Evolutionary conservation across 1,140 invertebrate species (phyloP), one percentile per base, ranked within the genome.

Genomic region (Hesperophylax magnus): DNA sequence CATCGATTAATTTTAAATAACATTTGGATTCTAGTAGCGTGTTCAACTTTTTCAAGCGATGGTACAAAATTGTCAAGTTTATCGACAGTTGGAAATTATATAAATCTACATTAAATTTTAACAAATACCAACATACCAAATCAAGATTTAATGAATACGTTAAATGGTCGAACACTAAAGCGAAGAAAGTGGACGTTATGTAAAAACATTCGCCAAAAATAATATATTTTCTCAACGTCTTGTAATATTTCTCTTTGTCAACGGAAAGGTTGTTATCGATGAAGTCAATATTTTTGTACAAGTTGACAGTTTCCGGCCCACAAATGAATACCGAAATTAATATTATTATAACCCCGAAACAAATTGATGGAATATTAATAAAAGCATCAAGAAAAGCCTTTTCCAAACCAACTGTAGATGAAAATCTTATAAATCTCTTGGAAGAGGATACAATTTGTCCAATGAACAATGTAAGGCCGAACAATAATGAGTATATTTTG

Each of bases 221-320:
- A 0, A 71, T 47, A 18, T 71, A 71, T 18, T 52, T 47, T 71
- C 47, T 71, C 39, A 71, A 53, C 18, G 15, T 9, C 22, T n/a
- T 71, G 34, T 52, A 71, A 18, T 47, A 52, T 71, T 71, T 71
- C 20, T 71, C 34, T 53, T n/a, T 52, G 22, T 71, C 39, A n/a
- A 71, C 9, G 5, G 9, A n/a, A 8, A 71, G 39, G 22, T 20
- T 52, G 9, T 18, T 24, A 52, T 71, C 67, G n/a, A 71, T 71
- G 7, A 71, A 9, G 14, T 71, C 34, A 52, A 71, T 71, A 52
- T 71, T 71, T 20, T 52, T 39, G 24, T 52, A 20, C n/a, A 71
- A 53, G 39, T 7, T 52, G n/a, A 20, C n/a, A 3, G 18, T 20
- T 52, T 52, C n/a, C 6, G n/a, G n/a, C 6, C 39, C 34, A 24